phyloP scores from a whole-genome alignment of 1,140 invertebrate genomes.

The Scaptomyza pallida region DNA sequence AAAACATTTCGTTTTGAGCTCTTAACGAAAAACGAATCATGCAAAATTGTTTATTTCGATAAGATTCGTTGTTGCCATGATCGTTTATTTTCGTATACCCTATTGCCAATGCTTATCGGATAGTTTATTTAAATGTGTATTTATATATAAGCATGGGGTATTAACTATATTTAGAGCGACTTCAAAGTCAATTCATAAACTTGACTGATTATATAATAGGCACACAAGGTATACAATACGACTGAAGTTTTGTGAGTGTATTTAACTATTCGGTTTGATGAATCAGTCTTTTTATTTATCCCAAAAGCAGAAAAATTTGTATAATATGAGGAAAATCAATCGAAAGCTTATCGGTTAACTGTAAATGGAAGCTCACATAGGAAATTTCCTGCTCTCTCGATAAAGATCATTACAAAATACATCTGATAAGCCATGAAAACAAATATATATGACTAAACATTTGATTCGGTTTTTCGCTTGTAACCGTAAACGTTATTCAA shows the following conservation, averaged over 20 bases:
- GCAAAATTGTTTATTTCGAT: conserved; percentile 9
- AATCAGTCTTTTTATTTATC: too few species aligned
- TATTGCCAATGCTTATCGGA: conserved; percentile 1
- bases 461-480: neutral
- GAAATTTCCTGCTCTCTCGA: too few species aligned
- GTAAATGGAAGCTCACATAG: too few species aligned
- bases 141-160: neutral
- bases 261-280: too few species aligned
- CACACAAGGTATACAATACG: neutral
- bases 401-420: neutral
- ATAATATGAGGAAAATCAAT: too few species aligned
- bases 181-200: neutral
- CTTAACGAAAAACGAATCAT: neutral
- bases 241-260: neutral
- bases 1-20: neutral
- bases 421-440: neutral
- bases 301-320: too few species aligned
- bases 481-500: conserved; percentile 8
- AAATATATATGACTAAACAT: too few species aligned
- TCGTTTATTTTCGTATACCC: neutral
- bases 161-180: neutral
- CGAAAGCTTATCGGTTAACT: too few species aligned
- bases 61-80: conserved; percentile 3
- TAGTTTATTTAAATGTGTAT: conserved; percentile 3
- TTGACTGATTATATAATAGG: neutral